phyloP scores from a whole-genome alignment of 2,888 invertebrate species.

The Hofmannophila pseudospretella region DNA sequence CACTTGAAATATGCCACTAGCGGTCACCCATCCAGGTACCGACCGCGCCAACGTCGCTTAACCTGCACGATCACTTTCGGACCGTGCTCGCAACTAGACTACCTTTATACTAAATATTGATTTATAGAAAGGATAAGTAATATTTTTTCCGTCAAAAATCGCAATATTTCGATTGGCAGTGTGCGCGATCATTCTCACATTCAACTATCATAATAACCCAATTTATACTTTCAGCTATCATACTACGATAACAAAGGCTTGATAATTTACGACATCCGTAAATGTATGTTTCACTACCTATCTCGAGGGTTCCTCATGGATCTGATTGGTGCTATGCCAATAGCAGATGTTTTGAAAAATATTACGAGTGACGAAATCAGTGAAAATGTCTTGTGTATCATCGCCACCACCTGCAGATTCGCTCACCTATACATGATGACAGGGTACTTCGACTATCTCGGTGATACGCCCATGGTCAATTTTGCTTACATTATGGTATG shows the following conservation, averaged over 20 bases:
- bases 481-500: neutral
- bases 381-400: conserved; percentile 13
- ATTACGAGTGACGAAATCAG: conserved; percentile 5
- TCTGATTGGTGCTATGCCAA: conserved; percentile 40
- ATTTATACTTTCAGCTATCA: conserved; percentile 44
- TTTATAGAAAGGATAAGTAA: no score
- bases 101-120: no score
- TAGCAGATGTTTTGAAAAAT: conserved; percentile 12
- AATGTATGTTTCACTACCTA: conserved; percentile 39
- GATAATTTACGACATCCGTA: conserved; percentile 27
- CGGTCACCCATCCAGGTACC: no score
- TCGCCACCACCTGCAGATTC: conserved; percentile 35
- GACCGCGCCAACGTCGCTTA: no score
- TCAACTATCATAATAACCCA: no score
- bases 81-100: no score
- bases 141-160: no score
- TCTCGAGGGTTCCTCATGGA: conserved; percentile 40
- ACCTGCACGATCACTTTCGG: no score
- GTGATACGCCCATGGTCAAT: conserved; percentile 31
- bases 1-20: no score
- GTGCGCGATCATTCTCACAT: no score
- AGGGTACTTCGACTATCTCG: conserved; percentile 47
- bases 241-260: conserved; percentile 47
- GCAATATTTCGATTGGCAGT: no score
- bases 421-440: conserved; percentile 47